Base-by-base conservation (phyloP, 2,113 vertebrate genomes). In the Thamnophis sirtalis region DNA sequence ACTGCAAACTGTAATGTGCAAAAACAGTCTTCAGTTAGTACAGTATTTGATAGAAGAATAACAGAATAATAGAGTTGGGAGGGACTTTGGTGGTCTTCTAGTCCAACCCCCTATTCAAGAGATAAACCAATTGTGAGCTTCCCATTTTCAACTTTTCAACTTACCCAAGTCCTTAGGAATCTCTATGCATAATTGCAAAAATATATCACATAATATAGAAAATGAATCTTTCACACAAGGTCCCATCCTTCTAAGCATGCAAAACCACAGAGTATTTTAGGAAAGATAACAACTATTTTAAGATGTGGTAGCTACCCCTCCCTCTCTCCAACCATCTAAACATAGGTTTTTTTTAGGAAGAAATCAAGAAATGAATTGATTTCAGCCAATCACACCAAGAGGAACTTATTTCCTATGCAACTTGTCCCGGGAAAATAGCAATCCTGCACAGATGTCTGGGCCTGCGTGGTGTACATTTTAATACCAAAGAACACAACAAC, bases 401-500 rank as follows among this genome's bases (percentile, higher is more conserved):
- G 97, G 97, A 97, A 96, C 97, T 98, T 98, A 96, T 98, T 97
- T 97, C 97, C 96, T 94, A 97, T 95, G 96, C 98, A 96, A 98
- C 97, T 97, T 96, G 92, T 97, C 98, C 97, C 97, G 97, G 96
- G 98, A 97, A 98, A 97, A 97, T 95, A 96, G 94, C 97, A 97
- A 98, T 98, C 98, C 98, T 96, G 96, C 97, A 98, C 97, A 98
- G 98, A 98, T 97, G 98, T 97, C 97, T 94, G 96, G 97, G 96
- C 96, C 97, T 98, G 97, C 97, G 97, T 96, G 94, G 93, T 98
- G 97, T 97, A 97, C 97, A 98, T 99, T 98, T 99, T 98, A 99
- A 99, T 99, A 98, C 97, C 98, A 97, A 96, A 96, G 98, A 97
- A 98, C 98, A 98, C 98, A 98, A 98, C 98, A 98, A 98, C 98